These are phyloP conservation scores for Hirundichthys speculiger DNA, from an alignment of 2,113 vertebrate species.

Conservation along the genomic window DNA sequence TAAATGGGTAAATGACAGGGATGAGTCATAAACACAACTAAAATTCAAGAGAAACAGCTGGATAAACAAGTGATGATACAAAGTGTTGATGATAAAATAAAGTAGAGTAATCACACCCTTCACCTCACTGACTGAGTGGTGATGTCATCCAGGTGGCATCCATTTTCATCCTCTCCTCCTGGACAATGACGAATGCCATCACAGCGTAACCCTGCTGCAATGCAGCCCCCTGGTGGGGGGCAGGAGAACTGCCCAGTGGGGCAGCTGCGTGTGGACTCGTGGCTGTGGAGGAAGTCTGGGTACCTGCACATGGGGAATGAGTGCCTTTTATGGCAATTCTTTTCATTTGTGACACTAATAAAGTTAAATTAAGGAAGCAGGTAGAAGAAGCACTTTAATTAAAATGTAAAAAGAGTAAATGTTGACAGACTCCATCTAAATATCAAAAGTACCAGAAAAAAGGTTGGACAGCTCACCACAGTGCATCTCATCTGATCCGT, in stretches of 20 bases:
- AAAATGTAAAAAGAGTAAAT: background rate
- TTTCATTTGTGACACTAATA: background rate
- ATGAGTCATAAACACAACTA: background rate
- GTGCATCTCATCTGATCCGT: slow-evolving; percentile 80
- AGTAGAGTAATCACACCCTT: background rate
- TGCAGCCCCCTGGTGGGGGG: slow-evolving; percentile 74
- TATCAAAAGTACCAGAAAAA: background rate
- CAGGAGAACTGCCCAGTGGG: slow-evolving; percentile 78
- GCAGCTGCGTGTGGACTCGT: slow-evolving; percentile 50
- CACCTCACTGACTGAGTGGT: slow-evolving; percentile 58
- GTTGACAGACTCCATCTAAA: background rate
- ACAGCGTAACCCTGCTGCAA: slow-evolving; percentile 65
- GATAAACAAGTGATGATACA: too few relatives aligned
- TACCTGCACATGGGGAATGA: slow-evolving; percentile 50
- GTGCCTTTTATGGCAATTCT: background rate
- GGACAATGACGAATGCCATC: slow-evolving; percentile 80
- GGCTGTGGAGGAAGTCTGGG: slow-evolving; percentile 55
- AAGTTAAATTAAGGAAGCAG: background rate
- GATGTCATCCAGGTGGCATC: slow-evolving; percentile 60
- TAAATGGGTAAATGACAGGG: background rate
- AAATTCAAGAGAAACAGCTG: background rate
- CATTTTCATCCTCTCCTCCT: slow-evolving; percentile 79
- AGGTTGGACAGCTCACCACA: slow-evolving; percentile 73
- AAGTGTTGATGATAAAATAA: background rate
- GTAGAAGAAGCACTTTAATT: background rate